Percentiles rank a stretch among this genome's conserved stretches.
Conservation (phyloP, 1,140 invertebrate genomes). For the Drosophila carrolli region DNA sequence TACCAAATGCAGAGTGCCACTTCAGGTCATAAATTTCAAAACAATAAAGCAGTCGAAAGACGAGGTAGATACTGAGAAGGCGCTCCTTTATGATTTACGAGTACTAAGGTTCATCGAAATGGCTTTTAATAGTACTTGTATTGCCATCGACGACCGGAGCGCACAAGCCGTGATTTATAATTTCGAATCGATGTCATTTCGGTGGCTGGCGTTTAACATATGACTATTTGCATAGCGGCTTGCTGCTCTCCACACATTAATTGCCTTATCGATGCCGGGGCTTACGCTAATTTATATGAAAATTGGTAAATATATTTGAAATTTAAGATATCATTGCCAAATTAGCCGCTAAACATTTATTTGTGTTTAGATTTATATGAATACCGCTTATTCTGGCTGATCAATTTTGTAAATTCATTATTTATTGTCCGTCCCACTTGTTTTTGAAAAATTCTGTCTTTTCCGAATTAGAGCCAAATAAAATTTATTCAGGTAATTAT, state of each 20-base stretch:
- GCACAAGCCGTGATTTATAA: slow-evolving; percentile 42
- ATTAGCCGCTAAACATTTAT: slow-evolving; percentile 6
- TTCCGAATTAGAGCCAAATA: too few relatives aligned
- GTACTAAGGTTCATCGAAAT: slow-evolving; percentile 40
- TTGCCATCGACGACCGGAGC: background rate
- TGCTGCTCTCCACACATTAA: slow-evolving; percentile 4
- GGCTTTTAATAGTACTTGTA: slow-evolving; percentile 49
- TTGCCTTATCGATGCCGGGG: slow-evolving; percentile 8
- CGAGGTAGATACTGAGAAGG: background rate
- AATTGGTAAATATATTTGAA: background rate
- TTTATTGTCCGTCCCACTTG: background rate
- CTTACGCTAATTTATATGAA: slow-evolving; percentile 43
- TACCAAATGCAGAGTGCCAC: background rate
- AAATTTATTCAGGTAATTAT: too few relatives aligned
- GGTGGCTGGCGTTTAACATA: slow-evolving; percentile 14
- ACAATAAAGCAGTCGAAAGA: slow-evolving; percentile 17
- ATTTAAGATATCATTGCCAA: background rate
- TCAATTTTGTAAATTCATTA: background rate
- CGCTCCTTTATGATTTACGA: slow-evolving; percentile 22
- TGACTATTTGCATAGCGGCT: slow-evolving; percentile 34
- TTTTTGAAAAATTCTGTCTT: background rate
- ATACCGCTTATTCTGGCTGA: too few relatives aligned
- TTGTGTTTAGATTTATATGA: background rate
- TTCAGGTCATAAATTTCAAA: slow-evolving; percentile 52
- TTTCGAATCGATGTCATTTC: slow-evolving; percentile 49